Percentiles rank a stretch among this genome's conserved stretches.
phyloP scores from a whole-genome alignment of 2,113 vertebrate genomes.

The Nyctereutes procyonoides region DNA sequence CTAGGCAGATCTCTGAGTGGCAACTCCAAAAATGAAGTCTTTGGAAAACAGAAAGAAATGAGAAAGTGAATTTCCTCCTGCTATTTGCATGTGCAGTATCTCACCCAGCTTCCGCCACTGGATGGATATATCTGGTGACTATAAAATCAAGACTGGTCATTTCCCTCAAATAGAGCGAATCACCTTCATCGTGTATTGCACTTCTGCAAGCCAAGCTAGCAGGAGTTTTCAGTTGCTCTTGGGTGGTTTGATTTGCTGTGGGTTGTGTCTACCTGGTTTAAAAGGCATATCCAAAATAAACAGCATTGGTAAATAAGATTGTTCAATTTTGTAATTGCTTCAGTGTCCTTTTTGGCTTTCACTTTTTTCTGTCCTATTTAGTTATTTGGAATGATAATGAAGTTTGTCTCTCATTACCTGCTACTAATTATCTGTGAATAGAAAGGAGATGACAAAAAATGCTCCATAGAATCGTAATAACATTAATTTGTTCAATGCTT shows the following conservation, averaged over 20 bases:
- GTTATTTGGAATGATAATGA: constrained; percentile 57
- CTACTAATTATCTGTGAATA: constrained; percentile 45
- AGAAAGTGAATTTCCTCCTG: constrained; percentile 6
- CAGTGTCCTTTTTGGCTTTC: constrained; percentile 47
- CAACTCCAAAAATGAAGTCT: constrained; percentile 35
- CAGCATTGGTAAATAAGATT: neutral
- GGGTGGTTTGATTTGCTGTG: neutral
- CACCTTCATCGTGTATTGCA: neutral
- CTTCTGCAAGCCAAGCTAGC: neutral
- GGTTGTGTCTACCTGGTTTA: neutral
- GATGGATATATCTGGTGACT: constrained; percentile 20
- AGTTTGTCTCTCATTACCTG: constrained; percentile 63
- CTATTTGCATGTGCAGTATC: constrained; percentile 39
- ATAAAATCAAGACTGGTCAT: constrained; percentile 43
- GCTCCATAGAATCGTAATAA: neutral
- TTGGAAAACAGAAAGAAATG: constrained; percentile 48
- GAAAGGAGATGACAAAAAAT: neutral
- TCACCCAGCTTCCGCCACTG: constrained; percentile 1
- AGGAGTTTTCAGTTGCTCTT: neutral
- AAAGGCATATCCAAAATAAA: neutral
- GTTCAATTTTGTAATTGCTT: constrained; percentile 56
- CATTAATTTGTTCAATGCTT: neutral
- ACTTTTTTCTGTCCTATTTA: neutral
- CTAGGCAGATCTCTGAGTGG: neutral
- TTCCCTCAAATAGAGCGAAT: constrained; percentile 1